Evolutionary conservation across 2,113 vertebrate genomes (phyloP).

Genomic region (Rynchops niger): DNA sequence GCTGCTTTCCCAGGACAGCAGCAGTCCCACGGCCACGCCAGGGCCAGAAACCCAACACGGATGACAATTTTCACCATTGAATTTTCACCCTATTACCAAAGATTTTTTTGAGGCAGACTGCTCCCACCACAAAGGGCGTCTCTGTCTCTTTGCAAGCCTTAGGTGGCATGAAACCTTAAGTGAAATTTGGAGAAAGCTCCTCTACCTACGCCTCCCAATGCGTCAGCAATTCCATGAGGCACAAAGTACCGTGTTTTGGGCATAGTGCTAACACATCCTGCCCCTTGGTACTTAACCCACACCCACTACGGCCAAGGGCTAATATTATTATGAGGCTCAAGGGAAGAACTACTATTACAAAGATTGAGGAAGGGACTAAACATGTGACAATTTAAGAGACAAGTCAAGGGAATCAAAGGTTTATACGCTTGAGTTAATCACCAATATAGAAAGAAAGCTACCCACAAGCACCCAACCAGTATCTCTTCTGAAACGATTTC

Average conservation of each 20-base stretch:
- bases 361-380: background rate
- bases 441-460: background rate
- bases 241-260: fast-evolving
- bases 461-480: background rate
- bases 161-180: background rate
- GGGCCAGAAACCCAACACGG: fast-evolving
- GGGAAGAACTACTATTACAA: background rate
- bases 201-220: background rate
- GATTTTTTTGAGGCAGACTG: background rate
- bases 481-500: background rate
- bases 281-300: background rate
- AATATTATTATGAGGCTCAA: background rate
- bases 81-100: background rate
- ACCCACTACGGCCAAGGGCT: fast-evolving
- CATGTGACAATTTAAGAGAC: background rate
- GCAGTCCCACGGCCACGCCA: background rate
- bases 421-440: background rate
- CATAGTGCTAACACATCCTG: background rate
- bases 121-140: background rate
- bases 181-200: background rate
- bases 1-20: background rate
- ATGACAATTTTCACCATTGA: background rate
- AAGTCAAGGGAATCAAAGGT: background rate
- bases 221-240: fast-evolving
- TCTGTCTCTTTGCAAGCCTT: background rate